Percentiles rank a stretch among this genome's conserved stretches.
Evolutionary conservation across 1,140 invertebrate genomes (phyloP).

Genomic region (Ooceraea biroi): DNA sequence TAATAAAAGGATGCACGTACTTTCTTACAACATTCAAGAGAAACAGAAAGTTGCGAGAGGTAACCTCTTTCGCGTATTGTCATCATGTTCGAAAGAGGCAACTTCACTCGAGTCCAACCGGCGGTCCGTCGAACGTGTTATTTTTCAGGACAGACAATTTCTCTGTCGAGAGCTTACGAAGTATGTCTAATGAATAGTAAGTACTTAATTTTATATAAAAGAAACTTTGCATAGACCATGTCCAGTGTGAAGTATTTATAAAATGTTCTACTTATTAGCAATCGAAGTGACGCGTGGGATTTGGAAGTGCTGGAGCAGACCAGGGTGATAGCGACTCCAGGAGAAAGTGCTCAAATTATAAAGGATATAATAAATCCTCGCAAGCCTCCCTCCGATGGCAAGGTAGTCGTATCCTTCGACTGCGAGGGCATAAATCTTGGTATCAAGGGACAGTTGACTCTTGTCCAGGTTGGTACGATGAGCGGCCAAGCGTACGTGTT

Average conservation of each 20-base stretch:
- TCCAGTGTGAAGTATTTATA: conserved; percentile 31
- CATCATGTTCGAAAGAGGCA: not conserved
- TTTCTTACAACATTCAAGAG: conserved; percentile 16
- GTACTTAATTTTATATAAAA: conserved; percentile 64
- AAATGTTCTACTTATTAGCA: conserved; percentile 68
- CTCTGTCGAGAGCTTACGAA: conserved; percentile 88
- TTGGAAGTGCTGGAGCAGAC: conserved; percentile 93
- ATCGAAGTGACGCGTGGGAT: conserved; percentile 93
- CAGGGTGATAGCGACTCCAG: conserved; percentile 91
- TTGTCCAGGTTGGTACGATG: conserved; percentile 94
- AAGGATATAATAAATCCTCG: conserved; percentile 91
- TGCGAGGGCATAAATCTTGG: conserved; percentile 97
- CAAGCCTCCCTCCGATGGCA: conserved; percentile 86
- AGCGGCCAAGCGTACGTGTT: conserved; percentile 94
- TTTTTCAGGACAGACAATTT: conserved; percentile 91
- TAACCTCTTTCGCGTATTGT: conserved; percentile 2
- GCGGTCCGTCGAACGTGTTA: conserved; percentile 86
- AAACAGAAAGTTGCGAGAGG: not conserved
- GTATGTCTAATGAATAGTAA: conserved; percentile 86
- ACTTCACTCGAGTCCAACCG: not conserved
- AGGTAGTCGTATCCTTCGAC: conserved; percentile 92
- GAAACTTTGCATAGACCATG: not conserved
- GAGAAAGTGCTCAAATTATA: conserved; percentile 92
- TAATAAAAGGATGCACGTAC: not conserved
- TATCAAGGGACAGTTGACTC: conserved; percentile 92